Base-by-base conservation (phyloP, 1,140 invertebrate genomes). In the Delia radicum region DNA sequence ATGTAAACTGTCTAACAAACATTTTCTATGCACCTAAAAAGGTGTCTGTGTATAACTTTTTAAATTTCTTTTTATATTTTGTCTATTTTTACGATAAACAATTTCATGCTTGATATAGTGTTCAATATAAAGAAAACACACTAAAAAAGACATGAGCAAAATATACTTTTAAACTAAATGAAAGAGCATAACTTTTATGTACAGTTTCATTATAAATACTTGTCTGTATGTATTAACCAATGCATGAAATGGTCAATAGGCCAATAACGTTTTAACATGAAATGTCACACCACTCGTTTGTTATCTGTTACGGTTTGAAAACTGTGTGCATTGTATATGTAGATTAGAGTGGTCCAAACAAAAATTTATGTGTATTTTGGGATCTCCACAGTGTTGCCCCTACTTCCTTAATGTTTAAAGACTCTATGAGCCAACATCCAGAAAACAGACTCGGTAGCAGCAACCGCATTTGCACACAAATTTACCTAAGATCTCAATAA, bases 201-300 rank as follows among this genome's bases (percentile, higher is more conserved):
- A 55, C 46, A 15, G 18, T 55, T 55, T 55, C 48, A 55, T 55
- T 55, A 55, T 3, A n/a, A 21, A 55, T 55, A 42, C 18, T n/a
- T 21, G 48, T 7, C n/a, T n/a, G 21, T 6, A 24, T 55, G 1
- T 5, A 55, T 48, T 55, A 21, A 18, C 15, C 48, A 55, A n/a
- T n/a, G n/a, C n/a, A n/a, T n/a, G n/a, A 69, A 69, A 15, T 69
- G 65, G 65, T 33, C 65, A 69, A 69, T 37, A 33, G 29, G 65
- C 65, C 65, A 69, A 37, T 69, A 33, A 37, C 6, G 29, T 33
- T 69, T 69, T 33, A 21, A 69, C 65, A 69, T 69, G 65, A 33
- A 21, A 18, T 69, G 29, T 33, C 65, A 37, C 24, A 21, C 65
- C 65, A 31, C n/a, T 55, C 18, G n/a, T 21, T 21, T 55, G 18